Percentiles rank a stretch among this genome's conserved stretches.
These are phyloP conservation scores for Typhlichthys subterraneus DNA, from an alignment of 2,797 vertebrate genomes.

Conservation along the genomic window DNA sequence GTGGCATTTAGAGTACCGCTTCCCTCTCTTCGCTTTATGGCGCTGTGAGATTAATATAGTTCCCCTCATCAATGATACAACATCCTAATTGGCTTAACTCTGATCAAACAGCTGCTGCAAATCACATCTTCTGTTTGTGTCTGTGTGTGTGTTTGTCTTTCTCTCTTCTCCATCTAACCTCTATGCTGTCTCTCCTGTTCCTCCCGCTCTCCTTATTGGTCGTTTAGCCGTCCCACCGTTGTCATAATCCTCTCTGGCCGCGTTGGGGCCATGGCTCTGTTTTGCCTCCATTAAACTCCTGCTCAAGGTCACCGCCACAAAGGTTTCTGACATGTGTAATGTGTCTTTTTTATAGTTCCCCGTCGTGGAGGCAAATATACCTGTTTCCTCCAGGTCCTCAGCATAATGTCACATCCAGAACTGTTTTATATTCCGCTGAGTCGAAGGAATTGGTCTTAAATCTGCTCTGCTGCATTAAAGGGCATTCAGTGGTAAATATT, in stretches of 20 bases:
- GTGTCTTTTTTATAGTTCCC: conserved; percentile 11
- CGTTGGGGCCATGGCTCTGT: conserved; percentile 36
- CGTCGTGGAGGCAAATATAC: conserved; percentile 4
- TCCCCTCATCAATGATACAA: conserved; percentile 51
- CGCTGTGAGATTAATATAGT: conserved; percentile 50
- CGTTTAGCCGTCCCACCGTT: conserved; percentile 37
- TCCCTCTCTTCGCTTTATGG: conserved; percentile 23
- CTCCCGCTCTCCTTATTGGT: conserved; percentile 26
- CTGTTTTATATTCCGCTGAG: conserved; percentile 5
- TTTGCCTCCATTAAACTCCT: conserved; percentile 39
- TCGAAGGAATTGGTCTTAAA: conserved; percentile 13
- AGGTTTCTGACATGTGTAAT: conserved; percentile 3
- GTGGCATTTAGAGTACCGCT: conserved; percentile 49
- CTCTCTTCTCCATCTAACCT: background rate
- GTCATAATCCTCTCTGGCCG: conserved; percentile 59
- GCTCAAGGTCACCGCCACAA: conserved; percentile 58
- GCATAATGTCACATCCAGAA: conserved; percentile 13
- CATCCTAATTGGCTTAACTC: conserved; percentile 48
- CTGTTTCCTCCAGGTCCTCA: conserved; percentile 12
- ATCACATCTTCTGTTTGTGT: conserved; percentile 18
- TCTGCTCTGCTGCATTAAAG: background rate
- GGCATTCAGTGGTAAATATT: conserved; percentile 3
- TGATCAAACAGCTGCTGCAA: conserved; percentile 41
- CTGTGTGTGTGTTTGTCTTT: background rate
- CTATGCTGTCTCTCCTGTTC: background rate